Conservation (phyloP, 2,797 vertebrate species). For the Poeciliopsis presidionis region DNA sequence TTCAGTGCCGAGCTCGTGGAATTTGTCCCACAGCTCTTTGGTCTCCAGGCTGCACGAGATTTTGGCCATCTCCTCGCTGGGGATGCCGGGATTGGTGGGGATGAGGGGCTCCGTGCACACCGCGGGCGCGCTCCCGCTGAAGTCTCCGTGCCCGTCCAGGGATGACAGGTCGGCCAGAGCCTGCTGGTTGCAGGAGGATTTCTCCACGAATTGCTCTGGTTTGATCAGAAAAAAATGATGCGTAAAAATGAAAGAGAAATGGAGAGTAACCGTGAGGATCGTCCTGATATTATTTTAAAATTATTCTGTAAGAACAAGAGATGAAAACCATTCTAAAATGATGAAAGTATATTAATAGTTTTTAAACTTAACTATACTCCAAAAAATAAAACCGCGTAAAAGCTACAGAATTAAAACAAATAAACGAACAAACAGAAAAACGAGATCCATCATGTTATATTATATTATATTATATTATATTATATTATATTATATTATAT, state of each 20-base stretch:
- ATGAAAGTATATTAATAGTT: not conserved
- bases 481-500: too few species aligned
- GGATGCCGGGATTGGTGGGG: conserved; percentile 89
- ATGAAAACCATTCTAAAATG: not conserved
- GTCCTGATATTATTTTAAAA: not conserved
- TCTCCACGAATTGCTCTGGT: conserved; percentile 97
- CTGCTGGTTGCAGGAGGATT: conserved; percentile 92
- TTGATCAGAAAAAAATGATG: not conserved
- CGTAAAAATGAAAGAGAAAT: not conserved
- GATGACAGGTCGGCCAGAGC: conserved; percentile 86
- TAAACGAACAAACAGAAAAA: not conserved
- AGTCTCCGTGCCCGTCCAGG: conserved; percentile 87
- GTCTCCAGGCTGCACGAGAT: conserved; percentile 96
- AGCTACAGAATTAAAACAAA: not conserved
- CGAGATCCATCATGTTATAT: not conserved
- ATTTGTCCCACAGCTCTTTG: conserved; percentile 99
- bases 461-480: not conserved
- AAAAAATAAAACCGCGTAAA: not conserved
- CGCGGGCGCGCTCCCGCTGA: conserved; percentile 72
- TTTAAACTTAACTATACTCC: not conserved
- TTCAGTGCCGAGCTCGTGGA: conserved; percentile 96
- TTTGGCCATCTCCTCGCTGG: conserved; percentile 98
- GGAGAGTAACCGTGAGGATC: not conserved
- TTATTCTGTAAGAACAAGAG: not conserved
- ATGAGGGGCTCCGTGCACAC: conserved; percentile 95